Base-by-base conservation (phyloP, 2,113 vertebrate genomes). In the Empidonax traillii region DNA sequence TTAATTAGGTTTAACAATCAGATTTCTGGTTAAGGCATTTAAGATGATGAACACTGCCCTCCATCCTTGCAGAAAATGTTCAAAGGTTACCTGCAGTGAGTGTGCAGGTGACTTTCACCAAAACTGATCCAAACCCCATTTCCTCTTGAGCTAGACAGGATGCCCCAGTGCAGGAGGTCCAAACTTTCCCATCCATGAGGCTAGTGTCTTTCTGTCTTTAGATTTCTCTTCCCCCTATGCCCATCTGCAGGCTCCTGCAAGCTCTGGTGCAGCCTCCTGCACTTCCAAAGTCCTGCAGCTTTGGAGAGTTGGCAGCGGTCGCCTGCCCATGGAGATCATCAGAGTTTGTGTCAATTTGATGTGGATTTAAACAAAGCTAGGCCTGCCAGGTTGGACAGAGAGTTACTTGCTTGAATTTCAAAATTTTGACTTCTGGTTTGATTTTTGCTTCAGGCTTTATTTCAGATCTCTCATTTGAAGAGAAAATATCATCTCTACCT, bases 351-450 rank as follows among this genome's bases (percentile, higher is more conserved):
- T 95, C 88, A 92, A 4, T 82, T 58, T 75, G 52, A 87, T 94
- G 69, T 3, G 9, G 46, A 78, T 73, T 94, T 85, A 53, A 76
- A 79, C 62, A 85, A 89, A 82, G 28, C 41, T 39, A 73, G 53
- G 59, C 21, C 14, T 75, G 66, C 66, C 62, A 85, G 59, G 15
- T 39, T 87, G 89, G 89, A 90, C 91, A 85, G 84, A 68, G 47
- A 79, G 49, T 92, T 92, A 65, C 66, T 92, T 92, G 37, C 84
- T 78, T 89, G 68, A 74, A 90, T 95, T 93, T 91, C 56, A 84
- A 18, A 76, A 76, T 85, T 72, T 78, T 89, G 83, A 49, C 66
- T 89, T 89, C 66, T 85, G 62, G 12, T 89, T 95, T 89, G 68
- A 93, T 94, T 83, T n/a, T 78, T 79, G 79, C 84, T 93, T 74